Evolutionary conservation across 1,140 invertebrate species (phyloP), one percentile per base, ranked within the genome.

Genomic region (Halyomorpha halys): DNA sequence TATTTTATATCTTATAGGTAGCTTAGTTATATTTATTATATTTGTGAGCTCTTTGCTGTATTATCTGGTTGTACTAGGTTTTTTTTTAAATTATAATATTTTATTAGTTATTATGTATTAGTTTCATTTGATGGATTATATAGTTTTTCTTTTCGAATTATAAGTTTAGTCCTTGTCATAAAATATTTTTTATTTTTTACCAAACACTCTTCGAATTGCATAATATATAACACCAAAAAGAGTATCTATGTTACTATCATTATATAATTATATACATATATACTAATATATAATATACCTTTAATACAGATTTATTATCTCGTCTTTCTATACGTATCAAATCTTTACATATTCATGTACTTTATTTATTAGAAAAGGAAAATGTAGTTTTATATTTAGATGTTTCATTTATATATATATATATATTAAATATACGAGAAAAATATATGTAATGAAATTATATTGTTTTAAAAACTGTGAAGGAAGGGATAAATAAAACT

Each of bases 311-410:
- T 56, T 39, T 56, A 56, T 56, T 56, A 56, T 56, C 53, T 56
- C 14, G 53, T 56, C 53, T 56, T 56, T 56, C 53, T 56, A 56
- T 56, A 56, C 53, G 53, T 56, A 56, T 56, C 53, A 56, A 56
- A 56, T 56, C 53, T 56, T 56, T 11, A 56, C 53, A 56, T 56
- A 56, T 56, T 56, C 53, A 56, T 15, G 47, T 56, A 56, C 53
- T 56, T 56, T 56, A 23, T 56, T 56, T 56, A 23, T 56, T 23
- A 25, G 53, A 56, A 56, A 56, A 16, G 9, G 53, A 25, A 39
- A 25, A 56, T 56, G 53, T 56, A 56, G 53, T 56, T 56, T 56
- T 56, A 56, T 56, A 56, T 56, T 56, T 56, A 56, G 53, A 56
- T 23, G 15, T 56, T 56, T 25, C 18, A 23, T 56, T 56, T 56